phyloP scores from a whole-genome alignment of 2,113 vertebrate species.

The Scophthalmus maximus region DNA sequence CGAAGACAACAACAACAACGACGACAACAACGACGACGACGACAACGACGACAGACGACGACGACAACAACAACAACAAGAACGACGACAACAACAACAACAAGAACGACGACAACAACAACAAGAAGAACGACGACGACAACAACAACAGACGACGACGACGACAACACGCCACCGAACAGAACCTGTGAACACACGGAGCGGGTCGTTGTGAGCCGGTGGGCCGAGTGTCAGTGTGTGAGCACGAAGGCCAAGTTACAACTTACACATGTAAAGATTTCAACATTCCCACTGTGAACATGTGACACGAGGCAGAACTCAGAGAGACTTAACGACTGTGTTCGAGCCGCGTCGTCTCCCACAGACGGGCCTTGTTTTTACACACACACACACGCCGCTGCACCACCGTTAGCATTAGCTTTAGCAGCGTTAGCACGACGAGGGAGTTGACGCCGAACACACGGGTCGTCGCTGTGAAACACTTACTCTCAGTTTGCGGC shows the following conservation, averaged over 20 bases:
- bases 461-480: not conserved
- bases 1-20: no score
- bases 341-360: constrained; percentile 3
- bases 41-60: no score
- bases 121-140: no score
- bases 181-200: not conserved
- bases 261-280: not conserved
- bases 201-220: not conserved
- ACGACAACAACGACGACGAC: no score
- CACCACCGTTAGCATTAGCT: constrained; percentile 38
- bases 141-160: no score
- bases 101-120: no score
- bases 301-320: not conserved
- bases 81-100: no score
- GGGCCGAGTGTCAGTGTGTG: not conserved
- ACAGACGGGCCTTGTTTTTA: constrained; percentile 70
- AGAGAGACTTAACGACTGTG: no score
- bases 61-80: no score
- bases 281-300: not conserved
- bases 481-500: constrained; percentile 62
- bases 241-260: not conserved
- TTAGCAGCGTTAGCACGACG: not conserved
- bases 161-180: not conserved
- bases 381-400: constrained; percentile 44
- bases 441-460: not conserved